Base-by-base conservation (phyloP, 92 coral and sea anemone genomes). In the Ricordea florida region DNA sequence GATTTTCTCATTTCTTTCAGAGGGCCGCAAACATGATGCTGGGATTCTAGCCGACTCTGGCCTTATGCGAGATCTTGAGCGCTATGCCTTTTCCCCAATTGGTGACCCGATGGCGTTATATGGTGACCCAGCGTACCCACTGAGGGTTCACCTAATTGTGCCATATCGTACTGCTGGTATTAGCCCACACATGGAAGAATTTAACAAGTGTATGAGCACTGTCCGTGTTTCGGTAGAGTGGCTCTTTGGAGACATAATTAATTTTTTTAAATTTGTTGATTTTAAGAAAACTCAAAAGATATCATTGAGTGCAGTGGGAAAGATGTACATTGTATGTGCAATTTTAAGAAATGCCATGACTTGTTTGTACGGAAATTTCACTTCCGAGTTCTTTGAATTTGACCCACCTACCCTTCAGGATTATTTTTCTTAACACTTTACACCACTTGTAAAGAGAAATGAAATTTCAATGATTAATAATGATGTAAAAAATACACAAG, bases 201-300 rank as follows among this genome's bases (percentile, higher is more conserved):
- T 51, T 8, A 51, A 69, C 35, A 32, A 23, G 1, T 51, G 24
- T 1, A 70, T 57, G 79, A 72, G 79, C 45, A 40, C 41, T 38
- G 79, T 72, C 67, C 56, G 57, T 31, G 40, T 16, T 41, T 40
- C 57, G 9, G 67, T 72, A 24, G 79, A 53, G 63, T 72, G 67
- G 78, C 48, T 71, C 3, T 71, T 71, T 71, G 78, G 43, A 1
- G 43, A 72, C 29, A 55, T 55, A 20, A 38, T 71, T 72, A 57
- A 57, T 42, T 56, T 38, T 56, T 69, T 51, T 32, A 51, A 51
- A 72, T 72, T 72, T 72, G 35, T 55, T 43, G 78, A 71, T 71
- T 72, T 72, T 48, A 72, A 72, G 40, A 72, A 72, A 35, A 35
- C 62, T 35, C 63, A 52, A 55, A 70, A 70, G 55, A 70, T 70